These are phyloP conservation scores for Rhopalosiphum nymphaeae DNA, from an alignment of 2,888 invertebrate genomes.

Conservation along the genomic window DNA sequence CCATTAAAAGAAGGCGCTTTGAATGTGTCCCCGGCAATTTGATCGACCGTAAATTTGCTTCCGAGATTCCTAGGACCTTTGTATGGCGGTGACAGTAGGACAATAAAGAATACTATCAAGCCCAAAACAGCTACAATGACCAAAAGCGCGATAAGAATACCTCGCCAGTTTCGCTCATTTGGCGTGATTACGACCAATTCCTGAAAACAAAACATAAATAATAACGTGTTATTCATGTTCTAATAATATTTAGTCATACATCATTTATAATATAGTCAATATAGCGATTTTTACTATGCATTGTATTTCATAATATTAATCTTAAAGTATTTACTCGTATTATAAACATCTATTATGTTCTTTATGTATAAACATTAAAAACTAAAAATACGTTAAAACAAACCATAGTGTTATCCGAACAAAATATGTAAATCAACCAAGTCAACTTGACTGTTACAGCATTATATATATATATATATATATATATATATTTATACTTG, in stretches of 20 bases:
- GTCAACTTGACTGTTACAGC: not conserved
- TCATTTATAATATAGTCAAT: not conserved
- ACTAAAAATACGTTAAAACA: not conserved
- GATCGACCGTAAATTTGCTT: conserved; percentile 78
- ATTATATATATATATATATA: no score
- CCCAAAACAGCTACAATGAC: conserved; percentile 91
- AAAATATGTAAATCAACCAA: not conserved
- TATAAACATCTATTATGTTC: not conserved
- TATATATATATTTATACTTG: not conserved
- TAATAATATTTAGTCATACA: not conserved
- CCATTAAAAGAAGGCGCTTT: conserved; percentile 79
- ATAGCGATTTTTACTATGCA: not conserved
- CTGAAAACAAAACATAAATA: conserved; percentile 73
- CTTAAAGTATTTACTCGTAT: not conserved
- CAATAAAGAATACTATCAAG: conserved; percentile 91
- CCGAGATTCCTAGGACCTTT: conserved; percentile 80
- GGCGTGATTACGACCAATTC: conserved; percentile 90
- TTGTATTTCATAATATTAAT: not conserved
- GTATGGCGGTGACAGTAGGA: conserved; percentile 85
- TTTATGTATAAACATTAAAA: not conserved
- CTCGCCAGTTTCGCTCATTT: conserved; percentile 92
- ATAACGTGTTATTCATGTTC: not conserved
- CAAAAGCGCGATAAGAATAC: conserved; percentile 90
- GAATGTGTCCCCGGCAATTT: conserved; percentile 71
- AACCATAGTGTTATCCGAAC: not conserved